A percentile compares a stretch with the other conserved stretches of the same genome.
Evolutionary conservation across 2,797 vertebrate genomes (phyloP).

Genomic region (Prionace glauca): DNA sequence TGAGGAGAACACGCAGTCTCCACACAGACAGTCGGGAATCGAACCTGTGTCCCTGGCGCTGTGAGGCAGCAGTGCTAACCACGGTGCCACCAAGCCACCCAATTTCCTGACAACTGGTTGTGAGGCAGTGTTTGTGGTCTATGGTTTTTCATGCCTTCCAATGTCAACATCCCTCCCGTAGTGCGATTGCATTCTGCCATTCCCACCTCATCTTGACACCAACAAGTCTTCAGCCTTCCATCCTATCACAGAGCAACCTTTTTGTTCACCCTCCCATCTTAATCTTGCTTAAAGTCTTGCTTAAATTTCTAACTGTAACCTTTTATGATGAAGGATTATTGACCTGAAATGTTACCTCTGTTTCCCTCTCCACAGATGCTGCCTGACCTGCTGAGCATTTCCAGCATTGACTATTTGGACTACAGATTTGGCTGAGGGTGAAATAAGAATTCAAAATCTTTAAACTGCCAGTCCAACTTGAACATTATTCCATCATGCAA

Average conservation of each 20-base stretch:
- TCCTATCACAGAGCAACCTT: neutral
- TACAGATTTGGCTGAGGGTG: neutral
- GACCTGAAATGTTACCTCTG: neutral
- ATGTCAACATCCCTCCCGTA: neutral
- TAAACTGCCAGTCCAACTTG: neutral
- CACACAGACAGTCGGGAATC: no score
- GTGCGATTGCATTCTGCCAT: neutral
- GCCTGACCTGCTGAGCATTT: neutral
- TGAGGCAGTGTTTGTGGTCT: no score
- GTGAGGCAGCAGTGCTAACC: no score
- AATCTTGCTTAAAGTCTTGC: neutral
- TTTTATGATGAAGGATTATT: neutral
- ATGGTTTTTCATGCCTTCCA: no score
- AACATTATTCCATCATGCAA: neutral
- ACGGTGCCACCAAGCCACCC: no score
- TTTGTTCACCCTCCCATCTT: neutral
- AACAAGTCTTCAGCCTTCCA: neutral
- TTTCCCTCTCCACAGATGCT: neutral
- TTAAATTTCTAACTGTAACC: neutral
- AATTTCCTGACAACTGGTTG: no score
- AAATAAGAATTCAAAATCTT: neutral
- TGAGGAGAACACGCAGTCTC: no score
- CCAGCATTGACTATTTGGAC: neutral
- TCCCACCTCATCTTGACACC: neutral
- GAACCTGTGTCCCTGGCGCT: no score